Evolutionary conservation across 1,140 invertebrate genomes (phyloP), one percentile per base, ranked within the genome.

Genomic region (Tetramorium simillimum): DNA sequence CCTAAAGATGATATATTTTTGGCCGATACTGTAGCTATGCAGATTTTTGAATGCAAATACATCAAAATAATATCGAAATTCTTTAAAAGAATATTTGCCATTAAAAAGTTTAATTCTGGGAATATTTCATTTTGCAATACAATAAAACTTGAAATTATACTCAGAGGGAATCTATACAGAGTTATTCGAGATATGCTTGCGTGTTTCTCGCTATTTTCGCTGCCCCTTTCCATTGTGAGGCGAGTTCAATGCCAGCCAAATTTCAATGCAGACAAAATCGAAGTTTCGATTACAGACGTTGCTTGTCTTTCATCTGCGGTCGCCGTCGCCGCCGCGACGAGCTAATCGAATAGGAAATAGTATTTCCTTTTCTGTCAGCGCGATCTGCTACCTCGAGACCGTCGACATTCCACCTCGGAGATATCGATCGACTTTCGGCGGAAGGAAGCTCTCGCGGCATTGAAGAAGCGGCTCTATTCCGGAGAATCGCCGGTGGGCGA

Each of bases 261-360:
- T 82, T 82, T 73, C 67, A 18, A 73, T 72, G 37, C 24, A 33
- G 60, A 70, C 49, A 58, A 63, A 69, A 81, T 51, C 58, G 75
- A 88, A 69, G 56, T 70, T 43, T 81, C 56, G 62, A 65, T 65
- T 85, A 67, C 37, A 21, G 51, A 53, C 16, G 16, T 24, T 37
- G 37, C 76, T 80, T 58, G 84, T 80, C 37, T 80, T 73, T 82
- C 16, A 82, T 16, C 46, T 53, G 46, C 33, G 43, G 28, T n/a
- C 14, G 24, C 76, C n/a, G 37, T 0, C 10, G 51, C 18, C 9
- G 49, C n/a, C 51, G 78, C 78, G 67, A 73, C 24, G 14, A 72
- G 6, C 24, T 73, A 82, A 82, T 85, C 82, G 60, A 85, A 67
- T 78, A 49, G 89, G 89, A 90, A 90, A 88, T 80, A 76, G 70